Percentiles rank a stretch among this genome's conserved stretches.
phyloP scores from a whole-genome alignment of 2,888 invertebrate genomes.

The Drosophila helvetica region DNA sequence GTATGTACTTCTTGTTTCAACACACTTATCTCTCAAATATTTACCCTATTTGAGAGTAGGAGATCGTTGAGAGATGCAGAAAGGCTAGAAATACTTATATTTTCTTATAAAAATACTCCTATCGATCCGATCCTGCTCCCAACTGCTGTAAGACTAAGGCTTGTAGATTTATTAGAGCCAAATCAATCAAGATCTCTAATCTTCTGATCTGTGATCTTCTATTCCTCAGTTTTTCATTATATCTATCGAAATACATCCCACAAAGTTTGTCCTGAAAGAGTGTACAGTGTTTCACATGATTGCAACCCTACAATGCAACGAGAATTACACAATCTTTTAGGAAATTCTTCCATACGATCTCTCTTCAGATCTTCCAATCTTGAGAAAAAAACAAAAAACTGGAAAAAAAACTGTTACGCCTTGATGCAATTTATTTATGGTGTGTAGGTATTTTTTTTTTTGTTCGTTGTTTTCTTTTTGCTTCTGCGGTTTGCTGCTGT shows the following conservation, averaged over 20 bases:
- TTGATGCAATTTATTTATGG: slow-evolving; percentile 47
- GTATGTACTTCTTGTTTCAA: neutral
- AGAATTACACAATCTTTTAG: neutral
- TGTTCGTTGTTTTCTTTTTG: slow-evolving; percentile 54
- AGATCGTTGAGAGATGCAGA: too few relatives aligned
- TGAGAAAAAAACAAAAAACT: slow-evolving; percentile 1
- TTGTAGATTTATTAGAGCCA: too few relatives aligned
- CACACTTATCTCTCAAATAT: neutral
- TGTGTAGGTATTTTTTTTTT: slow-evolving; percentile 27
- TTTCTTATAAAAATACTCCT: too few relatives aligned
- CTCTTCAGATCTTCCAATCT: neutral
- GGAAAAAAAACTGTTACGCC: slow-evolving; percentile 22
- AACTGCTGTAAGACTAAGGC: too few relatives aligned
- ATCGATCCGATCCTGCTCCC: too few relatives aligned
- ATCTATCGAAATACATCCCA: neutral
- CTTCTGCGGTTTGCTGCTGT: slow-evolving; percentile 53
- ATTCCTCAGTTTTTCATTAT: too few relatives aligned
- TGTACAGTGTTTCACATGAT: neutral
- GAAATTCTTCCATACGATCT: neutral
- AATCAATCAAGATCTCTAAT: too few relatives aligned
- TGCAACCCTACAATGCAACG: too few relatives aligned
- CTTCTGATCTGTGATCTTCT: too few relatives aligned
- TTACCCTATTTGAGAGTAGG: too few relatives aligned
- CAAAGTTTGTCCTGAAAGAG: neutral
- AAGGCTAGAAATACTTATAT: too few relatives aligned